Evolutionary conservation across 2,888 invertebrate species (phyloP).

Genomic region (Microctonus hyperodae): DNA sequence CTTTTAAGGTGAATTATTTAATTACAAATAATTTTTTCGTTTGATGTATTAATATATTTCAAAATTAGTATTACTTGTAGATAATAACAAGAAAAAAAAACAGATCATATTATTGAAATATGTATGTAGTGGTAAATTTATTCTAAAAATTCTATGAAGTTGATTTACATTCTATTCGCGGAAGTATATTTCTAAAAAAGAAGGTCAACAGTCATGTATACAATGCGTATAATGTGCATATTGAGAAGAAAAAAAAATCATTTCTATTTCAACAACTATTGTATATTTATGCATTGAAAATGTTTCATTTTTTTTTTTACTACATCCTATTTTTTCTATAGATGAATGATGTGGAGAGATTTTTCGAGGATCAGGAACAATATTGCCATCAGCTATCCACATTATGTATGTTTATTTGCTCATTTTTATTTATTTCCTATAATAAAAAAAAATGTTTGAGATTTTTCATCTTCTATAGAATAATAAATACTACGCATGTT

Average conservation of each 20-base stretch:
- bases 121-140: background rate
- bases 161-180: background rate
- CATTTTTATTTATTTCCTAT: background rate
- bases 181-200: background rate
- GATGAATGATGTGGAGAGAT: slow-evolving; percentile 29
- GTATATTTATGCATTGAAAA: background rate
- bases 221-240: background rate
- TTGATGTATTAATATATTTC: no score
- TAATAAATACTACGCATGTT: background rate
- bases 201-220: background rate
- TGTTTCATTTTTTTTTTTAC: background rate
- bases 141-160: background rate
- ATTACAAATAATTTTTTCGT: background rate
- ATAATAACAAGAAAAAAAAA: background rate
- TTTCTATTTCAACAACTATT: background rate
- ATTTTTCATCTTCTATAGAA: background rate
- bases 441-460: background rate
- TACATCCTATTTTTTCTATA: background rate
- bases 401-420: slow-evolving; percentile 35
- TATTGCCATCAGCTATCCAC: slow-evolving; percentile 36
- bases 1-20: background rate
- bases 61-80: no score
- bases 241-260: background rate
- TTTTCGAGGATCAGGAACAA: slow-evolving; percentile 35
- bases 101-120: background rate